Base-by-base conservation (phyloP, 2,797 vertebrate species). In the Gobio occitaniae region DNA sequence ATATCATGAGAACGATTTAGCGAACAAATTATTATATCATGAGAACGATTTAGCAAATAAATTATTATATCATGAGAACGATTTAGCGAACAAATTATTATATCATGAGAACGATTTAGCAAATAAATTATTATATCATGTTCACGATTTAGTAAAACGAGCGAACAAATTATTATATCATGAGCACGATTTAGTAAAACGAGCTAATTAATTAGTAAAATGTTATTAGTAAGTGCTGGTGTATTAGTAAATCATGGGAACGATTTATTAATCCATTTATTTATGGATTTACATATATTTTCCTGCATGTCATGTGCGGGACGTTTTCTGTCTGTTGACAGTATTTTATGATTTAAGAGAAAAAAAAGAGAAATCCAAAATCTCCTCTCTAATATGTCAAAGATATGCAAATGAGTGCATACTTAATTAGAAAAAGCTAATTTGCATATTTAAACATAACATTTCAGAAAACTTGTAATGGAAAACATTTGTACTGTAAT, bases 401-500 rank as follows among this genome's bases (percentile, higher is more conserved):
- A n/a, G 32, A 5, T 70, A 32, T 50, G 47, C 47, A 72, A 72
- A 50, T 17, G 3, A 21, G 6, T 48, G 69, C 21, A 71, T 71
- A 48, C 44, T 25, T 15, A 48, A 71, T 71, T 71, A 48, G 69
- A 48, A 47, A 48, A 71, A 4, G 6, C n/a, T 9, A 1, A 48
- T 71, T n/a, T 71, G 41, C 21, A 72, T 48, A 48, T 48, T 29
- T 72, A 72, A 72, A 29, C 44, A 71, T 8, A 17, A 72, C 70
- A 29, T 72, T 48, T 48, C n/a, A 48, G 70, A 29, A 72, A 48
- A 48, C 47, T 9, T 72, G 44, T 48, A 48, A 72, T 16, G 25
- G 21, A 9, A 25, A 47, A 8, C n/a, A 29, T 72, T 16, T 16
- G 41, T 47, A 15, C n/a, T 71, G n/a, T 71, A 47, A 71, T 47